Evolutionary conservation across 2,113 vertebrate species (phyloP).

Genomic region (Pyrgilauda ruficollis): DNA sequence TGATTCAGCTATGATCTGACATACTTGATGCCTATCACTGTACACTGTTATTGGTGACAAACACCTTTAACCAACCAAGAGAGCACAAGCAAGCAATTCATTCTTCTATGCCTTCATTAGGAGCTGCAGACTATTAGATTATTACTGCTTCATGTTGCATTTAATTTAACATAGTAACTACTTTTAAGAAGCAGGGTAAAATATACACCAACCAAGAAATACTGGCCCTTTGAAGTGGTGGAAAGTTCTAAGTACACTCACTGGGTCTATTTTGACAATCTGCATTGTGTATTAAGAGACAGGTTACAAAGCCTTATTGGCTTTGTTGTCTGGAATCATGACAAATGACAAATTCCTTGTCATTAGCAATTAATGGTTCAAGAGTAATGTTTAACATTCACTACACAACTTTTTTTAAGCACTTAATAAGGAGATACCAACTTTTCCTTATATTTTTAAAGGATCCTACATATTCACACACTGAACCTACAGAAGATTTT

Average conservation of each 20-base stretch:
- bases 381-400: not conserved
- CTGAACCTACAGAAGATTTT: not conserved
- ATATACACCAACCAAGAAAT: not conserved
- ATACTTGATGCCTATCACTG: not conserved
- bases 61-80: not conserved
- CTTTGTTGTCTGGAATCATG: not conserved
- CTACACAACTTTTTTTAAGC: not conserved
- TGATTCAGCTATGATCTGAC: not conserved
- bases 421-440: not conserved
- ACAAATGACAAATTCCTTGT: not conserved
- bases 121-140: not conserved
- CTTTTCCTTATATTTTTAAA: not conserved
- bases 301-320: not conserved
- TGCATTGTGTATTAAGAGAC: not conserved
- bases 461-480: not conserved
- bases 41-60: not conserved
- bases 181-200: not conserved
- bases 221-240: not conserved
- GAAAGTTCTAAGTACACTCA: not conserved
- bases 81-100: not conserved
- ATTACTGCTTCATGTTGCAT: not conserved
- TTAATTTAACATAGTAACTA: not conserved
- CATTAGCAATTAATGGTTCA: not conserved
- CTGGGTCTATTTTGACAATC: not conserved
- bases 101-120: not conserved